These are phyloP conservation scores for Cordilura impudica DNA, from an alignment of 2,888 invertebrate species.

Conservation along the genomic window DNA sequence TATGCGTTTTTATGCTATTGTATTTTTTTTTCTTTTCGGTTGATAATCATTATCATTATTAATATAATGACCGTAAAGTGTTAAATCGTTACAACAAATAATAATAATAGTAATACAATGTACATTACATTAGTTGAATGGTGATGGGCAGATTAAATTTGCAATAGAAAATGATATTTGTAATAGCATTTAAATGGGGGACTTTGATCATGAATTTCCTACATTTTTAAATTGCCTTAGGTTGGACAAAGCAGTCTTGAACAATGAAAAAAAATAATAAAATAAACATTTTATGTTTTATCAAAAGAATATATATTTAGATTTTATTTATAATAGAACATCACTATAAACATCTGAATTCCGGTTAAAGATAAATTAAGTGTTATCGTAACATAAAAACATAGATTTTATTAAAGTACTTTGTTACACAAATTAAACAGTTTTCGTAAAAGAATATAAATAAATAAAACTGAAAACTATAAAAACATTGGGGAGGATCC, in stretches of 20 bases:
- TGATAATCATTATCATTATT: slow-evolving; percentile 24
- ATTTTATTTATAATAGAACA: not conserved
- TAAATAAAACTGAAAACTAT: too few species aligned
- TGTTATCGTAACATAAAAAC: not conserved
- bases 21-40: slow-evolving; percentile 11
- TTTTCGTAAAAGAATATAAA: too few species aligned
- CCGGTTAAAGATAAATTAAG: not conserved
- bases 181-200: not conserved
- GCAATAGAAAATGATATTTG: not conserved
- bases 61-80: slow-evolving; percentile 60
- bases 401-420: too few species aligned
- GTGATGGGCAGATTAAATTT: too few species aligned
- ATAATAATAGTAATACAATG: not conserved
- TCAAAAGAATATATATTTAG: not conserved
- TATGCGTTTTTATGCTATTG: slow-evolving; percentile 25
- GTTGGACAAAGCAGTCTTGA: not conserved
- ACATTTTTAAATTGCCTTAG: not conserved
- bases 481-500: too few species aligned
- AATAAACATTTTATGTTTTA: not conserved
- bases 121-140: too few species aligned
- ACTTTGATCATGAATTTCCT: not conserved
- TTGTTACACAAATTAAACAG: too few species aligned
- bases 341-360: not conserved
- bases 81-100: slow-evolving; percentile 42
- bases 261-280: not conserved